These are phyloP conservation scores for Chiridota heheva DNA, from an alignment of 35 echinoderm and acorn worm genomes.

Conservation along the genomic window DNA sequence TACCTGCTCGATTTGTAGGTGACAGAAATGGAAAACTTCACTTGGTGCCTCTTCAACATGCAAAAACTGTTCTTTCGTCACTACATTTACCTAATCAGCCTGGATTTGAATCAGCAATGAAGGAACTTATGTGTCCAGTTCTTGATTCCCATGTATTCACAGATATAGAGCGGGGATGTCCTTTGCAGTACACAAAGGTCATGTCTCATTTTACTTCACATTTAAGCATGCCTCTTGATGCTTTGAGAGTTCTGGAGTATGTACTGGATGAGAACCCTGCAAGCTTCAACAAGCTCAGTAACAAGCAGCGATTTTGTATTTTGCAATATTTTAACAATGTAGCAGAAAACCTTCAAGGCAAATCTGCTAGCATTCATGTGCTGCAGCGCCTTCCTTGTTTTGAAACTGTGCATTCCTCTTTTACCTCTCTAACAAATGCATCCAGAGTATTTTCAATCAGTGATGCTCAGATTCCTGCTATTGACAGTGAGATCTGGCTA, in stretches of 20 bases:
- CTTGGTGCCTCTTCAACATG: constrained; percentile 6
- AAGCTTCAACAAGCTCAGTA: background rate
- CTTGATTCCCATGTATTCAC: too few species aligned
- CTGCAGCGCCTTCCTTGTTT: constrained; percentile 30
- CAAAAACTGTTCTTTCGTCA: constrained; percentile 37
- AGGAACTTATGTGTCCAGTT: too few species aligned
- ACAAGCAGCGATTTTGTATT: background rate
- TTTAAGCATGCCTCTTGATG: background rate
- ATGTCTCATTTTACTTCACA: background rate
- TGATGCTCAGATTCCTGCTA: background rate
- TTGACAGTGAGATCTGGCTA: background rate
- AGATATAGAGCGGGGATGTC: too few species aligned
- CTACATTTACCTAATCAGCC: too few species aligned
- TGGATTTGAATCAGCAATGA: too few species aligned
- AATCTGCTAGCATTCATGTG: background rate
- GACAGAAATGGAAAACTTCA: background rate
- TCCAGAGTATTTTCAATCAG: background rate
- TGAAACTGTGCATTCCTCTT: background rate
- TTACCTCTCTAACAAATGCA: background rate
- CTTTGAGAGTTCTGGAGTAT: constrained; percentile 3
- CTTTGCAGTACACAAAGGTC: background rate
- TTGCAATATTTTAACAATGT: constrained; percentile 32
- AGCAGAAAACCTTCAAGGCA: background rate
- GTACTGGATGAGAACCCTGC: background rate
- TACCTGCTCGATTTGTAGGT: constrained; percentile 1